Evolutionary conservation across 2,113 vertebrate genomes (phyloP), one percentile per base, ranked within the genome.

Genomic region (Nerophis ophidion): DNA sequence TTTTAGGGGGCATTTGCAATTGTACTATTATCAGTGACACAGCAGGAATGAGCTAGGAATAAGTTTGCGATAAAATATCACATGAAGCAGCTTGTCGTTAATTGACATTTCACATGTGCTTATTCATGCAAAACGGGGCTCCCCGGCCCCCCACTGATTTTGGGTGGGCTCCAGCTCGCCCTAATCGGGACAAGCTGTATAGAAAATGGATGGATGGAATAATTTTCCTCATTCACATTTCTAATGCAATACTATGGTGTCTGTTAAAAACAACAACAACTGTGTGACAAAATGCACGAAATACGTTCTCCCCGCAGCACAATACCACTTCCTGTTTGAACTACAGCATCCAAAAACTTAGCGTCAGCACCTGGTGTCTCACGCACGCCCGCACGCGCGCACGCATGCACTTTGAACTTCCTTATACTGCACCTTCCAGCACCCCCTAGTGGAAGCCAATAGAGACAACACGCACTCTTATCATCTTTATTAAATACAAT

Each of bases 331-430:
- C 85, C 83, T 85, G 83, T 82, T 34, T 68, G 63, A 68, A 69
- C 40, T 61, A 40, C 77, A 77, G 61, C 82, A 82, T 81, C 81
- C 83, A 16, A 17, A 69, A 58, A 84, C 78, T 78, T 56, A 79
- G 52, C 69, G 63, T 33, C 1, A 62, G 77, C 84, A 88, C 81
- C 86, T 85, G 68, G 52, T 19, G 5, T 40, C 55, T 15, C 34
- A 49, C 26, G 38, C 38, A 35, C 63, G 42, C 38, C 57, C 54
- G 36, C 44, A 60, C 40, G 38, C 35, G 38, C 40, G 16, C 50
- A 56, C 10, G 9, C 40, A 16, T 14, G 13, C 35, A 35, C 51
- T 12, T 11, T 4, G 40, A 11, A 44, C 40, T 11, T 44, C 0
- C 2, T 12, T 1, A 36, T 35, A 57, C 60, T 11, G 38, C 61